Base-by-base conservation (phyloP, 2,797 vertebrate species). In the Pseudochromis fuscus region DNA sequence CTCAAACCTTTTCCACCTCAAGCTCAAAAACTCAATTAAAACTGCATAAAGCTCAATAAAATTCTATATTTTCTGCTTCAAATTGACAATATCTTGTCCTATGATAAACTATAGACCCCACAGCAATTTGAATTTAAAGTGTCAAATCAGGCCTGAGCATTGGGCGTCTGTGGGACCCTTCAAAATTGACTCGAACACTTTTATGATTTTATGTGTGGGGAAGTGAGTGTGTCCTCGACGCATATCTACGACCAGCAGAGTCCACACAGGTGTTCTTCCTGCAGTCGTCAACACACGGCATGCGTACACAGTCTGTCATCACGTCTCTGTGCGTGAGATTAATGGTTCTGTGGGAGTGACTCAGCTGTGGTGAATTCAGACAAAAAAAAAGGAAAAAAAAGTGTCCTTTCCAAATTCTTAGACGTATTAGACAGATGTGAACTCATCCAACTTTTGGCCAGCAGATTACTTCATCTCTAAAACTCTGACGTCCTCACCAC, bases 201-300 rank as follows among this genome's bases (percentile, higher is more conserved):
- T 56, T 38, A 18, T 9, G 9, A 25, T 31, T 71, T 79, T 23
- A 60, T 45, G 45, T 49, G 16, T 3, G 24, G 24, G 38, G 45
- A 44, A 38, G n/a, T n/a, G n/a, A 58, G 46, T 58, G 45, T 40
- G 63, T 64, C 84, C 67, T 66, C n/a, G 58, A 50, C 85, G 58
- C 64, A 18, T 12, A 70, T 86, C 79, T 75, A 68, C 27, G 45
- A 42, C 58, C 60, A 49, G 72, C 60, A 37, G 72, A 76, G 66
- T 85, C 81, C 79, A 89, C 89, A 90, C 91, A 93, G 92, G 89
- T 93, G 90, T 91, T 90, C 86, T 58, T 83, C 78, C 78, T 89
- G 76, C 81, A 86, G 82, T 72, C 59, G 52, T 86, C 79, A 72
- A 81, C 79, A 73, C 73, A 83, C 69, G 58, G 65, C 62, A 52